Evolutionary conservation across 2,113 vertebrate genomes (phyloP).

Genomic region (Alligator sinensis): DNA sequence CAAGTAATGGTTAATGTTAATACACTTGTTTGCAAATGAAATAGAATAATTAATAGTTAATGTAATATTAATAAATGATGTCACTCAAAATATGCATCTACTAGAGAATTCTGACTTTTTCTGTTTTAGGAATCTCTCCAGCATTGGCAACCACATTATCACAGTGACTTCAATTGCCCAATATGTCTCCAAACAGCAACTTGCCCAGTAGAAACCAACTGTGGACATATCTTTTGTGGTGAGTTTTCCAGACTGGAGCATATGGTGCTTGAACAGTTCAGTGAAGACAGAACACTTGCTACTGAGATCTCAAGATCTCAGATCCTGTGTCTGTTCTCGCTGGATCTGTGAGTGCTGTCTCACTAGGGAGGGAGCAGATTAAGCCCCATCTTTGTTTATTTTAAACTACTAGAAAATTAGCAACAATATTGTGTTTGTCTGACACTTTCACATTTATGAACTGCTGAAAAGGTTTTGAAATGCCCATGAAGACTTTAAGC

Average conservation of each 20-base stretch:
- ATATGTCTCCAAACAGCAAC: constrained; percentile 83
- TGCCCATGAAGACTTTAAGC: neutral
- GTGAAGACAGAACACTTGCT: neutral
- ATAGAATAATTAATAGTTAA: neutral
- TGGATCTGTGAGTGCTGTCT: neutral
- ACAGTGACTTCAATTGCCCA: constrained; percentile 81
- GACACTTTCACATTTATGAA: neutral
- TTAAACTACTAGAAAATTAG: neutral
- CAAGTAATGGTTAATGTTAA: neutral
- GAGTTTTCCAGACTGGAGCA: neutral
- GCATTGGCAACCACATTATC: constrained; percentile 42
- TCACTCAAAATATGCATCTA: neutral
- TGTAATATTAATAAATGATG: constrained; percentile 6
- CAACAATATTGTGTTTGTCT: neutral
- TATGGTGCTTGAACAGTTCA: neutral
- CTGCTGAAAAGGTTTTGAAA: neutral
- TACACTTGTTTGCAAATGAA: neutral
- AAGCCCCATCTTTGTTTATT: neutral
- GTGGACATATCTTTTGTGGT: constrained; percentile 88
- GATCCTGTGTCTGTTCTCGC: neutral
- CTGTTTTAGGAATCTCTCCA: constrained; percentile 73
- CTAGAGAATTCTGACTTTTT: neutral
- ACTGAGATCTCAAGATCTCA: neutral
- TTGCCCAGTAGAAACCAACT: constrained; percentile 87
- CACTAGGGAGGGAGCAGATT: neutral